phyloP scores from a whole-genome alignment of 2,797 vertebrate genomes.

The Scarus forsteni region DNA sequence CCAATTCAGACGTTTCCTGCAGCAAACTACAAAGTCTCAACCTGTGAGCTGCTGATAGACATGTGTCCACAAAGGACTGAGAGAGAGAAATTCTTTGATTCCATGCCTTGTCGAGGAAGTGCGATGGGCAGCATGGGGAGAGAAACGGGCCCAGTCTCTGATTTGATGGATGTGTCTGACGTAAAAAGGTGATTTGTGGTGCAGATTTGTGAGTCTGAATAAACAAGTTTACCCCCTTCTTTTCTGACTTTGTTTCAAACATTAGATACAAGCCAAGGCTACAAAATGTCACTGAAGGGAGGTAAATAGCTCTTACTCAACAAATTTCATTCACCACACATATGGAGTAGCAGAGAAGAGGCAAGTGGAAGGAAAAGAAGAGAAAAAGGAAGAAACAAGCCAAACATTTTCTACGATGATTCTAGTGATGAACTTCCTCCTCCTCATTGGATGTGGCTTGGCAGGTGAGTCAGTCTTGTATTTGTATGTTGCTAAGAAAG shows the following conservation, averaged over 20 bases:
- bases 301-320: conserved; percentile 29
- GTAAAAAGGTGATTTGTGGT: conserved; percentile 49
- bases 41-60: conserved; percentile 51
- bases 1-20: conserved; percentile 38
- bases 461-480: conserved; percentile 61
- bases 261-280: conserved; percentile 45
- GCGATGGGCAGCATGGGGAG: conserved; percentile 26
- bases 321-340: conserved; percentile 2
- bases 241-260: conserved; percentile 40
- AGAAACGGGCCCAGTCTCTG: conserved; percentile 43
- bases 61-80: conserved; percentile 48
- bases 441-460: conserved; percentile 34
- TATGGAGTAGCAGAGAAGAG: conserved; percentile 23
- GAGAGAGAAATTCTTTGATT: conserved; percentile 48
- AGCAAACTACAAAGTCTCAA: conserved; percentile 57
- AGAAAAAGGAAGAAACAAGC: neutral
- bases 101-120: conserved; percentile 27
- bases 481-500: conserved; percentile 40
- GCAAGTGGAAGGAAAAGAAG: conserved; percentile 6
- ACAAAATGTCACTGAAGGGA: conserved; percentile 29
- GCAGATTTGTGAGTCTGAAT: conserved; percentile 36
- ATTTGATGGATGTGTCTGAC: conserved; percentile 67
- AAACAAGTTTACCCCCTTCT: conserved; percentile 29
- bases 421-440: conserved; percentile 21
- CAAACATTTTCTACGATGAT: conserved; percentile 25